Evolutionary conservation across 1,140 invertebrate species (phyloP).

Genomic region (Anagrus nilaparvatae): DNA sequence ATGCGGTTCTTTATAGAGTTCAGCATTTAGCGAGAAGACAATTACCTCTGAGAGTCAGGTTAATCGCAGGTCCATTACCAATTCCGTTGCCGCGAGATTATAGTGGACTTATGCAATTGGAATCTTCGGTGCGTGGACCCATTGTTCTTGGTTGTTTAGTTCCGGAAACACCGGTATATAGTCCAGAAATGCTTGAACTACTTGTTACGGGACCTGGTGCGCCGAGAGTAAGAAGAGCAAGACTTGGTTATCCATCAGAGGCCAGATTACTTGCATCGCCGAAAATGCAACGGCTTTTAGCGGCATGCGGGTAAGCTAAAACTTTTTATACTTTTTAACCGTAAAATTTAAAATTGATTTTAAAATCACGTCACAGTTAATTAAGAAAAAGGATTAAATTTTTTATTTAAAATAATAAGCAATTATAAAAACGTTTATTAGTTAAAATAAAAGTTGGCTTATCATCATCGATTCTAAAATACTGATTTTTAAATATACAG

Average conservation of each 20-base stretch:
- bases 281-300: slow-evolving; percentile 38
- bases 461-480: too few species aligned
- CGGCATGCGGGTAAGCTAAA: slow-evolving; percentile 35
- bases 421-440: too few species aligned
- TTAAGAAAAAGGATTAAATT: too few species aligned
- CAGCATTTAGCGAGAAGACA: slow-evolving; percentile 8
- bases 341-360: too few species aligned
- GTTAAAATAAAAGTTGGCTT: too few species aligned
- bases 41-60: slow-evolving; percentile 27
- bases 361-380: too few species aligned
- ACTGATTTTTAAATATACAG: too few species aligned
- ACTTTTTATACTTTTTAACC: too few species aligned
- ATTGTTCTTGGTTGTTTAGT: slow-evolving; percentile 40
- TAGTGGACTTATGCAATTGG: slow-evolving; percentile 39
- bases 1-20: slow-evolving; percentile 33
- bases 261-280: slow-evolving; percentile 36
- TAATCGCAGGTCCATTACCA: slow-evolving; percentile 39
- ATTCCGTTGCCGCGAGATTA: slow-evolving; percentile 38
- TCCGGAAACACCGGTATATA: slow-evolving; percentile 38
- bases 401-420: too few species aligned
- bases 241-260: slow-evolving; percentile 38
- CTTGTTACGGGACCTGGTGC: slow-evolving; percentile 37
- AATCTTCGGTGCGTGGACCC: slow-evolving; percentile 36
- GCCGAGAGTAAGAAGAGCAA: slow-evolving; percentile 35
- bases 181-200: slow-evolving; percentile 40